Evolutionary conservation across 1,140 invertebrate species (phyloP).

Genomic region (Drosophila pseudoananassae): DNA sequence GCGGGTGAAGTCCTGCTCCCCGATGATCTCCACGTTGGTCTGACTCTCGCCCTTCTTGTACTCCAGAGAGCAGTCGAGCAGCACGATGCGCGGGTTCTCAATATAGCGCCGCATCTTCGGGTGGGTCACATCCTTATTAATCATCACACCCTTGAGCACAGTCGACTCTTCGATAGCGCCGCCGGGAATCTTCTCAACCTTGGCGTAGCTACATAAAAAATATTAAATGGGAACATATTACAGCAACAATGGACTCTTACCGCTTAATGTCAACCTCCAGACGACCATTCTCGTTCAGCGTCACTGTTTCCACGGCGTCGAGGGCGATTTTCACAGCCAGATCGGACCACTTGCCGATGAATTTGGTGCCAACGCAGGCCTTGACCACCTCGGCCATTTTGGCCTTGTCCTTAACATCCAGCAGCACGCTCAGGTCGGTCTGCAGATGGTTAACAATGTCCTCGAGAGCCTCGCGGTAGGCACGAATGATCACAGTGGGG

Average conservation of each 20-base stretch:
- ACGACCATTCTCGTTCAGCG: slow-evolving; percentile 94
- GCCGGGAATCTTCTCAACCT: slow-evolving; percentile 99
- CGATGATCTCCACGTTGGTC: slow-evolving; percentile 98
- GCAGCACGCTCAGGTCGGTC: slow-evolving; percentile 91
- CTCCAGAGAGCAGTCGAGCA: slow-evolving; percentile 98
- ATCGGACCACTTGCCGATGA: slow-evolving; percentile 97
- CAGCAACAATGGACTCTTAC: slow-evolving; percentile 31
- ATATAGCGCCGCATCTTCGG: slow-evolving; percentile 98
- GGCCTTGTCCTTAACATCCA: slow-evolving; percentile 93
- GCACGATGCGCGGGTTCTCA: slow-evolving; percentile 97
- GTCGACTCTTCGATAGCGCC: slow-evolving; percentile 97
- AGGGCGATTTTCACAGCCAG: slow-evolving; percentile 97
- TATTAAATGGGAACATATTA: not conserved
- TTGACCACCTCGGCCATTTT: slow-evolving; percentile 94
- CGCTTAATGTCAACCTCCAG: slow-evolving; percentile 99
- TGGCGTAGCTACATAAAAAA: slow-evolving; percentile 90
- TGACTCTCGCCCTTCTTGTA: slow-evolving; percentile 99
- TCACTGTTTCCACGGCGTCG: slow-evolving; percentile 96
- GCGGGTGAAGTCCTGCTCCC: slow-evolving; percentile 97
- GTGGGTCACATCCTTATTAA: slow-evolving; percentile 99
- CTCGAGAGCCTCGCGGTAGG: slow-evolving; percentile 97
- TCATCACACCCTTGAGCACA: slow-evolving; percentile 98
- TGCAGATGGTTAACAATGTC: slow-evolving; percentile 94
- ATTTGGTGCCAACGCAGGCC: slow-evolving; percentile 99
- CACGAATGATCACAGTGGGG: slow-evolving; percentile 98